A percentile compares a stretch with the other conserved stretches of the same genome.
phyloP scores from a whole-genome alignment of 2,888 invertebrate species.

The Bembecia ichneumoniformis region DNA sequence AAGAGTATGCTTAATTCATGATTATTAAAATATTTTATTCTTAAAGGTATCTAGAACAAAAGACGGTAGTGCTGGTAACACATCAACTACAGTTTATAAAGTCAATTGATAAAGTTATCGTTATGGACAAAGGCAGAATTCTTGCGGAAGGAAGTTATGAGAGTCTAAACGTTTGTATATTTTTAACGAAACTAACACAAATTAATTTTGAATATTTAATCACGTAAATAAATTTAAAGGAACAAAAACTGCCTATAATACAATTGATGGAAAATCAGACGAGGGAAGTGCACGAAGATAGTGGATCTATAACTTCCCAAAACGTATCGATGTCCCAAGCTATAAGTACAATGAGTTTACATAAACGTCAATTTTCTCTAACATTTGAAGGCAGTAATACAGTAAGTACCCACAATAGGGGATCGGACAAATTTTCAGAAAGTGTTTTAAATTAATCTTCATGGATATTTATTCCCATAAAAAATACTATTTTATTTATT shows the following conservation, averaged over 20 bases:
- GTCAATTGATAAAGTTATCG: conserved; percentile 73
- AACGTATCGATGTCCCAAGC: background rate
- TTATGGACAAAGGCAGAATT: conserved; percentile 53
- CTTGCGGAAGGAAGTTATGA: conserved; percentile 47
- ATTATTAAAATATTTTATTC: background rate
- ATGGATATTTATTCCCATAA: too few relatives aligned
- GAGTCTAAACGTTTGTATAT: conserved; percentile 38
- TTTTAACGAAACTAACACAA: too few relatives aligned
- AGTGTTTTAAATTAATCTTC: too few relatives aligned
- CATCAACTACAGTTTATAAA: conserved; percentile 88
- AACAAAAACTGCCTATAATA: conserved; percentile 43
- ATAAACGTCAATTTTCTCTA: conserved; percentile 36
- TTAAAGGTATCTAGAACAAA: conserved; percentile 70
- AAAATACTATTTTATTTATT: too few relatives aligned
- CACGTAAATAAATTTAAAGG: conserved; percentile 19
- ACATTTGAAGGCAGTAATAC: conserved; percentile 30
- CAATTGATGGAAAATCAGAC: conserved; percentile 47
- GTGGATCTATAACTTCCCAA: background rate
- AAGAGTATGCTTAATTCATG: background rate
- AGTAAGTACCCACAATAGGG: background rate
- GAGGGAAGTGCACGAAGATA: conserved; percentile 42
- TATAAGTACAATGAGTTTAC: conserved; percentile 27
- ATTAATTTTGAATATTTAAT: too few relatives aligned
- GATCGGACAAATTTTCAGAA: too few relatives aligned
- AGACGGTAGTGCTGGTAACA: conserved; percentile 83